phyloP scores from a whole-genome alignment of 2,797 vertebrate genomes.

The Pteropus rufus region DNA sequence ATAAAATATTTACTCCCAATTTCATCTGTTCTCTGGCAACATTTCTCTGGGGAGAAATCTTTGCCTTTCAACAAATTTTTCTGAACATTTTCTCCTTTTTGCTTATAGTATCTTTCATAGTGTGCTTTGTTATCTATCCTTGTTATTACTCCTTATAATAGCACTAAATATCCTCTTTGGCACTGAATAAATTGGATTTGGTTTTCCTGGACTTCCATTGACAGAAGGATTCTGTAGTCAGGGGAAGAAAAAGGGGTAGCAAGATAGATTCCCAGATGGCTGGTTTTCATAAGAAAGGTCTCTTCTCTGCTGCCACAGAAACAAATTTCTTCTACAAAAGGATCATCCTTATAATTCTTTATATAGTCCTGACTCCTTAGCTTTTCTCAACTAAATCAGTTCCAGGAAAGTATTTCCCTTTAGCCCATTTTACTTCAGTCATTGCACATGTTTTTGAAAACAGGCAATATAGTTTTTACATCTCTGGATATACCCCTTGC shows the following conservation, averaged over 20 bases:
- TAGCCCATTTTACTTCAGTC: neutral
- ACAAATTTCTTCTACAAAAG: neutral
- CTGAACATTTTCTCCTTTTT: neutral
- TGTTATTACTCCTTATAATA: neutral
- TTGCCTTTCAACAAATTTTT: neutral
- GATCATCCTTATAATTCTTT: neutral
- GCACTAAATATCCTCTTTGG: neutral
- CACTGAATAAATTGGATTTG: neutral
- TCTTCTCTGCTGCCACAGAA: neutral
- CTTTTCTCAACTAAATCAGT: neutral
- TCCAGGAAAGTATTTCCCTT: neutral
- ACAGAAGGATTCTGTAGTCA: neutral
- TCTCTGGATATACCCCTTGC: neutral
- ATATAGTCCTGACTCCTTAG: neutral
- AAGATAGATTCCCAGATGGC: neutral
- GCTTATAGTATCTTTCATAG: neutral
- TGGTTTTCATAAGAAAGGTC: neutral
- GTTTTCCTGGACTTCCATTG: neutral
- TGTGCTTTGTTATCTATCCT: neutral
- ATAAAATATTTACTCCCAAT: neutral
- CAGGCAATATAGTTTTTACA: neutral
- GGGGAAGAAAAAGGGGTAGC: neutral
- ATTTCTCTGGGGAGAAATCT: neutral
- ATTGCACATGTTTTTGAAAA: conserved; percentile 33
- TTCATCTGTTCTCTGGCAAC: neutral